Conservation (phyloP, 2,888 invertebrate genomes). For the Himalopsyche tibetana region DNA sequence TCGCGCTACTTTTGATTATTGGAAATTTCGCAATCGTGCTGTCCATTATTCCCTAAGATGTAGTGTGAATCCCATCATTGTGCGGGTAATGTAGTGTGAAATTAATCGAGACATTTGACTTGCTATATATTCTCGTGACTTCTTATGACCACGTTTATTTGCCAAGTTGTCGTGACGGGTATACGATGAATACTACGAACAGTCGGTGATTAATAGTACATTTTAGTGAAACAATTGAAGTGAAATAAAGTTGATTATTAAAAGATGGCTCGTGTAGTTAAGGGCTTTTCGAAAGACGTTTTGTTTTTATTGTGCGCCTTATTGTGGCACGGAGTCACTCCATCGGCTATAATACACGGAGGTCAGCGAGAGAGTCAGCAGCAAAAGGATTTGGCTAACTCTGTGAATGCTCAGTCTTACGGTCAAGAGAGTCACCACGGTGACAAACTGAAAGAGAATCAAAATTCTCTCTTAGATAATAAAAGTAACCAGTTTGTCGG, state of each 20-base stretch:
- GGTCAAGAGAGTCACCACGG: conserved; percentile 74
- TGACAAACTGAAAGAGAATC: conserved; percentile 74
- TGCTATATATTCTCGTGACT: conserved; percentile 57
- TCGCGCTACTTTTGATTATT: conserved; percentile 61
- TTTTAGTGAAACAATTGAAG: neutral
- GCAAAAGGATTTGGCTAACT: conserved; percentile 72
- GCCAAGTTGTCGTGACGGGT: conserved; percentile 52
- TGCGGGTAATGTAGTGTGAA: conserved; percentile 74
- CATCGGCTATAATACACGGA: conserved; percentile 69
- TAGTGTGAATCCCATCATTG: conserved; percentile 77
- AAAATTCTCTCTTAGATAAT: conserved; percentile 72
- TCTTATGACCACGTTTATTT: conserved; percentile 58
- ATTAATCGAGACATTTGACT: conserved; percentile 71
- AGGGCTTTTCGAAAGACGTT: conserved; percentile 40
- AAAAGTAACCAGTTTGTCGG: conserved; percentile 74
- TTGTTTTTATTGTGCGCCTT: conserved; percentile 52
- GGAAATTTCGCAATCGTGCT: conserved; percentile 58
- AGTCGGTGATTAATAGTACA: neutral
- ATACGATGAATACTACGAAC: neutral
- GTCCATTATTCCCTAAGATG: conserved; percentile 69
- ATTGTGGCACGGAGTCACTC: conserved; percentile 55
- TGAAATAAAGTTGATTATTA: neutral
- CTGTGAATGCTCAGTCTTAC: conserved; percentile 72
- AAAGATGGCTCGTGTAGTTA: conserved; percentile 54
- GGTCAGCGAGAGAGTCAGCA: conserved; percentile 70